Evolutionary conservation across 2,113 vertebrate species (phyloP), one percentile per base, ranked within the genome.

Genomic region (Canis aureus): DNA sequence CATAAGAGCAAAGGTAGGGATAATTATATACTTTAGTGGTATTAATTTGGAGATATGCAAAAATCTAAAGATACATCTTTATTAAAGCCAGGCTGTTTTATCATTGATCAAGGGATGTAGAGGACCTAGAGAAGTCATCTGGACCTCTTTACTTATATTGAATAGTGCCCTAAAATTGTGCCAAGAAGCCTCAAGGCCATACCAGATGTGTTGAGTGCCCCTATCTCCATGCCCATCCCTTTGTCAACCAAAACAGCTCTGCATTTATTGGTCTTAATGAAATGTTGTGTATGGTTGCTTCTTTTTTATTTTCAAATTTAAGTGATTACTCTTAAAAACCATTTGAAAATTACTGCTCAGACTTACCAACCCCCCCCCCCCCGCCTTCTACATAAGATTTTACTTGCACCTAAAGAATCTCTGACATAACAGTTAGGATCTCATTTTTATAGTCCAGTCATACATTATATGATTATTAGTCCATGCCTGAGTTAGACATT

Each of bases 281-380:
- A 59, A 74, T 82, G 2, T 12, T 85, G 23, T 80, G 0, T 20
- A 66, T 38, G 1, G 1, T 86, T 91, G 8, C 25, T 57, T 64
- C 13, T 67, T 91, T 81, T 91, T 94, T 25, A 71, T 85, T 89
- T 55, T 78, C 69, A 60, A 87, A 93, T 69, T 15, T 81, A 79
- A 91, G 11, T 86, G 12, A 22, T 87, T 25, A 82, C 27, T 38
- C 53, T 73, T 91, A 90, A 92, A 95, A 96, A 94, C 25, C 57
- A 4, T 79, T 60, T 97, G 43, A 55, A 86, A 92, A 71, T 12
- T 49, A 95, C 15, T 51, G 23, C 43, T n/a, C 29, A 64, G 12
- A 11, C 89, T 80, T 60, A 25, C 6, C 12, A n/a, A 13, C 62
- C 53, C 9, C 3, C 62, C 53, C 11, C 4, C 60, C 12, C 12